Evolutionary conservation across 2,797 vertebrate species (phyloP).

Genomic region (Phyllotis vaccarum): DNA sequence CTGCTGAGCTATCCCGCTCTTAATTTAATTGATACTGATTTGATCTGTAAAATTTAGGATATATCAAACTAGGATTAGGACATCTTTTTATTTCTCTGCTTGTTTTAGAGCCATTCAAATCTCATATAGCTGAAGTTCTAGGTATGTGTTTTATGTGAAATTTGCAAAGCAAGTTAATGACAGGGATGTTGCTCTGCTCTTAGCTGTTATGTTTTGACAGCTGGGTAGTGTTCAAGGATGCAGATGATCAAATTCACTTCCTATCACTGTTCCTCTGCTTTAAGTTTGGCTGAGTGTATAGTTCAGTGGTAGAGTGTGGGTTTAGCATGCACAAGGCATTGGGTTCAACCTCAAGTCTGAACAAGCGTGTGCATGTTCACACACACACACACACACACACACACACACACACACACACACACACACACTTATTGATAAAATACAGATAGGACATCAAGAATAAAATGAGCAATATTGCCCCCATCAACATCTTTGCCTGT

Average conservation of each 20-base stretch:
- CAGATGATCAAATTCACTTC: background rate
- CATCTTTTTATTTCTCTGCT: background rate
- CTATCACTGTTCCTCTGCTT: background rate
- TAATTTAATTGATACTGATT: background rate
- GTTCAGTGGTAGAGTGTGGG: background rate
- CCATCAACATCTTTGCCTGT: background rate
- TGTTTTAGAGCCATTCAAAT: background rate
- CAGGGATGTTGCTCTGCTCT: background rate
- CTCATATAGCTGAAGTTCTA: background rate
- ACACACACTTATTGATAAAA: background rate
- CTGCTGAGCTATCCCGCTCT: background rate
- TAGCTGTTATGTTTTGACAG: background rate
- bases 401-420: background rate
- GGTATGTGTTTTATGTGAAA: background rate
- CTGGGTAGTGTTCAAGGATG: background rate
- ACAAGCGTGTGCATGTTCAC: background rate
- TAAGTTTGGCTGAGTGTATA: background rate
- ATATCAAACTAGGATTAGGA: background rate
- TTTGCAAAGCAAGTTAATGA: background rate
- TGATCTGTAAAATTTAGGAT: slow-evolving; percentile 24
- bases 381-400: background rate
- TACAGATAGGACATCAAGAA: background rate
- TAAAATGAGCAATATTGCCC: background rate
- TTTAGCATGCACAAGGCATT: background rate
- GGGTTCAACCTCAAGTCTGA: background rate